Base-by-base conservation (phyloP, 2,888 invertebrate genomes). In the Sesia apiformis region DNA sequence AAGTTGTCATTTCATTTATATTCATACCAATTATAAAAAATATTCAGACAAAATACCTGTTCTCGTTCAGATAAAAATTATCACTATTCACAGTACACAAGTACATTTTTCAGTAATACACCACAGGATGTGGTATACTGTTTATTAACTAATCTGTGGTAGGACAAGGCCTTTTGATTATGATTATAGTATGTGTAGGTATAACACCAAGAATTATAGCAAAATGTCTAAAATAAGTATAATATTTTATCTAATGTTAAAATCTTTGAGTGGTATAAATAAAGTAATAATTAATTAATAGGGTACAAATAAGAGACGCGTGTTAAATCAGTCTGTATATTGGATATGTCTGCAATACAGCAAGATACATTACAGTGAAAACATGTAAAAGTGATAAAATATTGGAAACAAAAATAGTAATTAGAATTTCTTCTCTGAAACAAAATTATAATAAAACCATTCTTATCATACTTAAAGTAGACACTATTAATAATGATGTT, bases 321-420 rank as follows among this genome's bases (percentile, higher is more conserved):
- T 60, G 63, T 87, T 86, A 86, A 90, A 90, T 90, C 90, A 90
- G 90, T 90, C 90, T 90, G 90, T 90, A 90, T 90, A 88, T 86
- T 89, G 90, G 90, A 90, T 90, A 90, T 90, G 90, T 90, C 84
- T 90, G 90, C 86, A 90, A 90, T 89, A 90, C 88, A 90, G 89
- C 89, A 85, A 89, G 84, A 89, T 87, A 87, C 82, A 87, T 81
- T 87, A 87, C 84, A 87, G 84, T 88, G 87, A 87, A 86, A 88
- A 88, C 88, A 88, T 86, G 81, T 85, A 84, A 73, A 73, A 83
- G 81, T 85, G 84, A 87, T 87, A 87, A 88, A 88, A 88, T 87
- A 87, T 86, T 79, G 84, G 87, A 87, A 88, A 88, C 88, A 87
- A 87, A 87, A 88, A 87, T 88, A 88, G 82, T 85, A 84, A 86